These are phyloP conservation scores for Archips xylosteana DNA, from an alignment of 2,888 invertebrate species.

Conservation along the genomic window DNA sequence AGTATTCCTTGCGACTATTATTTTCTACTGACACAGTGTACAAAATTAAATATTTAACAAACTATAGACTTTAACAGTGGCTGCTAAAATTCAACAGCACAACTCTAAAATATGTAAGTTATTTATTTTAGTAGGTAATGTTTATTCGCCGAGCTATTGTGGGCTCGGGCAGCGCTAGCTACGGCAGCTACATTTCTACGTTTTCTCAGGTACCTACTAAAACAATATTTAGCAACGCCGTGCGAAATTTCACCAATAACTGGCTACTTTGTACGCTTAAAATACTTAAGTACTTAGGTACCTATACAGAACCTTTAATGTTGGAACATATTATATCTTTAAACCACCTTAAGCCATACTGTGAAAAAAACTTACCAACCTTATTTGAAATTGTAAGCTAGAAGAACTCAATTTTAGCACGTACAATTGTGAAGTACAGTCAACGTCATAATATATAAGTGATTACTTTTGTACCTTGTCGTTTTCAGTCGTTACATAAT, in stretches of 20 bases:
- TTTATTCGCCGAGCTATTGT: slow-evolving; percentile 12
- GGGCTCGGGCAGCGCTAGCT: slow-evolving; percentile 6
- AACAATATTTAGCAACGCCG: slow-evolving; percentile 14
- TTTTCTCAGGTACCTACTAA: slow-evolving; percentile 16
- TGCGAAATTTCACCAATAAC: neutral
- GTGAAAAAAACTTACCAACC: too few species aligned
- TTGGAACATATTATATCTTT: too few species aligned
- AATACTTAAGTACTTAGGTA: too few species aligned
- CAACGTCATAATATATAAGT: too few species aligned
- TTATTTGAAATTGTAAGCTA: too few species aligned
- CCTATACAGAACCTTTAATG: too few species aligned
- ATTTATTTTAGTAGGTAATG: slow-evolving; percentile 15
- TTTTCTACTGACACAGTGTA: neutral
- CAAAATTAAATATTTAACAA: neutral
- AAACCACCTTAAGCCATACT: too few species aligned
- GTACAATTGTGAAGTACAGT: too few species aligned
- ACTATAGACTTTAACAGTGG: neutral
- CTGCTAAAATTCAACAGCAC: slow-evolving; percentile 8
- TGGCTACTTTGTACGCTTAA: too few species aligned
- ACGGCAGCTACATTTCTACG: neutral
- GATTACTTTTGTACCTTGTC: too few species aligned
- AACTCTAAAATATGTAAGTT: slow-evolving; percentile 8
- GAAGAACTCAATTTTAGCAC: too few species aligned
- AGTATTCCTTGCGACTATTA: neutral
- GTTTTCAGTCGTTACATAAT: too few species aligned